phyloP scores from a whole-genome alignment of 2,113 vertebrate species.

The Todiramphus chloris region DNA sequence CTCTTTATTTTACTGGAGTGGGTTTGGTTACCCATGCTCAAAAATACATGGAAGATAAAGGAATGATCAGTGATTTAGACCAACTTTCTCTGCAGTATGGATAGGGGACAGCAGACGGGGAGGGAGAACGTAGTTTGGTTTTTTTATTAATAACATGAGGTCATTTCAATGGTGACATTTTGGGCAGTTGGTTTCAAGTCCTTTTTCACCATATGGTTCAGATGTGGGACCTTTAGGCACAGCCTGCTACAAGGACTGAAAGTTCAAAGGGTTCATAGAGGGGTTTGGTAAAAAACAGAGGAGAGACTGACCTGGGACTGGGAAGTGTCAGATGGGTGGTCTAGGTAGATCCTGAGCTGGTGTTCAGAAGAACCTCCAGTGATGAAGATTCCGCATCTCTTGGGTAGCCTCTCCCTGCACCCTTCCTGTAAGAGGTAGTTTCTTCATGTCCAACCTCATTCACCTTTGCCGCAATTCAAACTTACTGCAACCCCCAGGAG shows the following conservation, averaged over 20 bases:
- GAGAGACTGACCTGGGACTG: not conserved
- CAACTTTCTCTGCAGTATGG: not conserved
- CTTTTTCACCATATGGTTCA: not conserved
- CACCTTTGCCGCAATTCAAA: not conserved
- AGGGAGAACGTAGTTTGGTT: fast-evolving
- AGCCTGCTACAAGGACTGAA: not conserved
- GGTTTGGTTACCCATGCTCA: not conserved
- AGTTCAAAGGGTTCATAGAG: not conserved
- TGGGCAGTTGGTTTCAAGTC: not conserved
- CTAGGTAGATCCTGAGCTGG: not conserved
- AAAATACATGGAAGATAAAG: not conserved
- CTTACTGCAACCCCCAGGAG: not conserved
- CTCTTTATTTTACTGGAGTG: not conserved
- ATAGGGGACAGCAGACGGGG: not conserved
- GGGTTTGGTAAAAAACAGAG: not conserved
- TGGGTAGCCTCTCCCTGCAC: not conserved
- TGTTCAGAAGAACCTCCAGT: not conserved
- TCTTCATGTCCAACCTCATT: not conserved
- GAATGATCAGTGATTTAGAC: not conserved
- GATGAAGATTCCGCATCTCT: not conserved
- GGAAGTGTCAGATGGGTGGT: fast-evolving
- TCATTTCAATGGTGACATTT: not conserved
- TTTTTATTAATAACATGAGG: not conserved
- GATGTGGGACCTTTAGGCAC: not conserved
- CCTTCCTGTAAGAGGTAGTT: not conserved